Percentiles rank a stretch among this genome's conserved stretches.
Conservation (phyloP, 1,140 invertebrate species). For the Drosophila littoralis region DNA sequence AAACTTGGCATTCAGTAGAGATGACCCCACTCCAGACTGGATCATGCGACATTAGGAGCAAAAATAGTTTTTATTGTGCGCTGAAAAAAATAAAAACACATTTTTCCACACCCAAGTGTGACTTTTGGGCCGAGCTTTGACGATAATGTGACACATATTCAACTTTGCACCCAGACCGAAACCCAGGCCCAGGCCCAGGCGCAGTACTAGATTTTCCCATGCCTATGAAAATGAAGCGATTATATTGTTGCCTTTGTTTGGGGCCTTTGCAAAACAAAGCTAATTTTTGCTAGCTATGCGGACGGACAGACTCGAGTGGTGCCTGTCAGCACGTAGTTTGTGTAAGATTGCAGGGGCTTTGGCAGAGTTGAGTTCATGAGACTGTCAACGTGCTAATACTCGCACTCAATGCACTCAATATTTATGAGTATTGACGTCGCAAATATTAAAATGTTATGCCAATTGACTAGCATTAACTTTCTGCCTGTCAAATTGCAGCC, state of each 20-base stretch:
- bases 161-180: slow-evolving; percentile 57
- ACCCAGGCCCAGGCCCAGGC: background rate
- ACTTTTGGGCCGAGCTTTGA: slow-evolving; percentile 34
- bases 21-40: background rate
- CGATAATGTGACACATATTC: slow-evolving; percentile 34
- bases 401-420: slow-evolving; percentile 28
- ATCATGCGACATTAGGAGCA: slow-evolving; percentile 2
- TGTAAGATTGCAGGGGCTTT: slow-evolving; percentile 35
- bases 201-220: background rate
- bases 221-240: background rate
- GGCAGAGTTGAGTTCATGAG: slow-evolving; percentile 18
- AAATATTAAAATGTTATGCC: slow-evolving; percentile 21
- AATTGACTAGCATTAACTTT: slow-evolving; percentile 35
- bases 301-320: background rate
- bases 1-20: slow-evolving; percentile 10
- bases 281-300: slow-evolving; percentile 3
- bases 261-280: slow-evolving; percentile 35
- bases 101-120: slow-evolving; percentile 55
- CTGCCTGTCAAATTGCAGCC: slow-evolving; percentile 40
- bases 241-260: slow-evolving; percentile 14
- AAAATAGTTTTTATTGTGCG: slow-evolving; percentile 49
- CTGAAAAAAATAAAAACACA: background rate
- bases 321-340: slow-evolving; percentile 59
- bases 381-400: slow-evolving; percentile 61
- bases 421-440: slow-evolving; percentile 20